A percentile compares a stretch with the other conserved stretches of the same genome.
Conservation (phyloP, 2,797 vertebrate genomes). For the Steatocranus sp. region DNA sequence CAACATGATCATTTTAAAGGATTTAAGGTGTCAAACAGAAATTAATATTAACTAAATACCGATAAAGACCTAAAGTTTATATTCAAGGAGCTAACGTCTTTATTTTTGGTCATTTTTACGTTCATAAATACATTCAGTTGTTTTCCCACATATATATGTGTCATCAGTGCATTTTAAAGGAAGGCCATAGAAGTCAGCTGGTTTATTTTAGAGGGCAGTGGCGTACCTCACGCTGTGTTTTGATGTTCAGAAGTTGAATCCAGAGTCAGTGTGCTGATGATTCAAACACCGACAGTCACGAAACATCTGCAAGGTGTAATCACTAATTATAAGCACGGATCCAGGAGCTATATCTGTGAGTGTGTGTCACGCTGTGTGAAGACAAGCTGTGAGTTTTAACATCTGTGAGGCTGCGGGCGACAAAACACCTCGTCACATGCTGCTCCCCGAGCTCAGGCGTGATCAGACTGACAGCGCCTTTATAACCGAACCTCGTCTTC, state of each 20-base stretch:
- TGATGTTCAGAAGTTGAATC: not conserved
- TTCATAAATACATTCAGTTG: not conserved
- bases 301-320: not conserved
- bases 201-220: not conserved
- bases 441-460: not conserved
- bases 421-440: not conserved
- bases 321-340: not conserved
- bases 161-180: not conserved
- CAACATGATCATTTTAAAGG: not conserved
- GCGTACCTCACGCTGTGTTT: not conserved
- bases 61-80: not conserved
- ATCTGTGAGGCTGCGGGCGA: not conserved
- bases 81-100: not conserved
- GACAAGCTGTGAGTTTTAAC: not conserved
- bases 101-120: not conserved
- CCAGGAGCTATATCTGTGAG: not conserved
- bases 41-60: not conserved
- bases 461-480: not conserved
- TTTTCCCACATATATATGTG: not conserved
- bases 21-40: not conserved
- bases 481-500: not conserved
- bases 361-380: not conserved
- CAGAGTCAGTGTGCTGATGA: not conserved
- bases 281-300: not conserved
- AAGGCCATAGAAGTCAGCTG: not conserved